phyloP scores from a whole-genome alignment of 1,140 invertebrate species.

The Akabosia matsudoensis region DNA sequence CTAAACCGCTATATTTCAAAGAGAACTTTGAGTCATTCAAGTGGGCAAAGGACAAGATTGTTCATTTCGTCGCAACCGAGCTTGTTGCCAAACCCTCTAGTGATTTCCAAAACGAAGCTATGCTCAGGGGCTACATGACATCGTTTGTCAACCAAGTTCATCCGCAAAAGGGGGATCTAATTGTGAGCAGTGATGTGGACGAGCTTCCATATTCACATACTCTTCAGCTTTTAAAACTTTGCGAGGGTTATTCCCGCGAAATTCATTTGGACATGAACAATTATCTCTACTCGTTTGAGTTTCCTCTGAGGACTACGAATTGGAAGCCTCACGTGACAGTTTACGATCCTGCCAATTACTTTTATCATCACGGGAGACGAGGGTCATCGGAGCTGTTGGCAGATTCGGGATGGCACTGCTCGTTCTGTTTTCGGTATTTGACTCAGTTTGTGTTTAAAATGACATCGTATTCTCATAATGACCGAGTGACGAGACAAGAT shows the following conservation, averaged over 20 bases:
- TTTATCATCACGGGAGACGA: conserved; percentile 20
- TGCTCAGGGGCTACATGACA: conserved; percentile 6
- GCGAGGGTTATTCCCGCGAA: background rate
- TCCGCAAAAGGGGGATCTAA: conserved; percentile 9
- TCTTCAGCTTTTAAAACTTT: conserved; percentile 29
- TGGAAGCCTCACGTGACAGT: conserved; percentile 36
- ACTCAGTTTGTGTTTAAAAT: conserved; percentile 32
- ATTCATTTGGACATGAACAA: conserved; percentile 34
- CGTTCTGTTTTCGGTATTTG: conserved; percentile 31
- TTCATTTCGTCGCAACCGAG: background rate
- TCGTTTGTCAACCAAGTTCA: background rate
- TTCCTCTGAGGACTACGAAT: conserved; percentile 14
- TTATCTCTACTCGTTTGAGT: conserved; percentile 38
- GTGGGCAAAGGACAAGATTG: conserved; percentile 28
- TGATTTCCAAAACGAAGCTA: conserved; percentile 29
- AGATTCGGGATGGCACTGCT: conserved; percentile 35
- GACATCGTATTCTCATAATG: conserved; percentile 32
- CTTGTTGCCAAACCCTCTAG: background rate
- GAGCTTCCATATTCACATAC: conserved; percentile 28
- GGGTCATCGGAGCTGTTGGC: background rate
- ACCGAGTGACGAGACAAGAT: conserved; percentile 6
- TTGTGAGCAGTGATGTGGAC: conserved; percentile 29
- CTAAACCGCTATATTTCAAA: conserved; percentile 25
- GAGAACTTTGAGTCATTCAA: conserved; percentile 20
- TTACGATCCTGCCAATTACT: conserved; percentile 2